Conservation (phyloP, 1,140 invertebrate genomes). For the Drosophila arawakana region DNA sequence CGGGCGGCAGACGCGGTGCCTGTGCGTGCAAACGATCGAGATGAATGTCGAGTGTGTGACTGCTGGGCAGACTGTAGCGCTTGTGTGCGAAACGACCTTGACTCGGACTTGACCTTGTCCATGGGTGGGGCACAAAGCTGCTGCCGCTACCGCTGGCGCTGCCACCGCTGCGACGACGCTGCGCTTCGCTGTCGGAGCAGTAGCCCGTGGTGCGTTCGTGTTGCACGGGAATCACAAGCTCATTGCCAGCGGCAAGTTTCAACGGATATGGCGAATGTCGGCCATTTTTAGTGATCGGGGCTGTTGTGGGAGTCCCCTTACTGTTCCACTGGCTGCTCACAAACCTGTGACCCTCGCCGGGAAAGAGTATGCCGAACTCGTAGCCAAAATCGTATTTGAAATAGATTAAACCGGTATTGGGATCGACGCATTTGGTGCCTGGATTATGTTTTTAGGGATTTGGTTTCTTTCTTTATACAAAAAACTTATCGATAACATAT, state of each 20-base stretch:
- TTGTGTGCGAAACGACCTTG: constrained; percentile 77
- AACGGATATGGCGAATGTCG: constrained; percentile 73
- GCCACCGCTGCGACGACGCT: constrained; percentile 27
- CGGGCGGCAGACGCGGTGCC: constrained; percentile 71
- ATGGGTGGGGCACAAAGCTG: constrained; percentile 85
- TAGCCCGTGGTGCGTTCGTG: constrained; percentile 74
- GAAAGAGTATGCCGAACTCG: constrained; percentile 90
- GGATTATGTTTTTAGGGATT: constrained; percentile 33
- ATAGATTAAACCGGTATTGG: constrained; percentile 91
- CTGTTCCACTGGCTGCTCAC: constrained; percentile 85
- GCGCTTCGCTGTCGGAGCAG: constrained; percentile 71
- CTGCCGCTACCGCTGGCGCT: neutral
- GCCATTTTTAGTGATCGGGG: constrained; percentile 29
- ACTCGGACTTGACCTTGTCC: constrained; percentile 83
- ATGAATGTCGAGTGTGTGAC: constrained; percentile 79
- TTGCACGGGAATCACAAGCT: constrained; percentile 78
- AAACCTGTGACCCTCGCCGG: constrained; percentile 87
- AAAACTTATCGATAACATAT: constrained; percentile 50
- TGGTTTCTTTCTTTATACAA: constrained; percentile 38
- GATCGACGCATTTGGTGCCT: constrained; percentile 92
- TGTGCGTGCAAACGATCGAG: constrained; percentile 77
- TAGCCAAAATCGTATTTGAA: constrained; percentile 94
- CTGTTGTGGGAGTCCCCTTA: constrained; percentile 84
- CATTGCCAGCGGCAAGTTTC: constrained; percentile 68
- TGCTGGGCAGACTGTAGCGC: constrained; percentile 84